phyloP scores from a whole-genome alignment of 1,140 invertebrate species.

The Spodoptera frugiperda region DNA sequence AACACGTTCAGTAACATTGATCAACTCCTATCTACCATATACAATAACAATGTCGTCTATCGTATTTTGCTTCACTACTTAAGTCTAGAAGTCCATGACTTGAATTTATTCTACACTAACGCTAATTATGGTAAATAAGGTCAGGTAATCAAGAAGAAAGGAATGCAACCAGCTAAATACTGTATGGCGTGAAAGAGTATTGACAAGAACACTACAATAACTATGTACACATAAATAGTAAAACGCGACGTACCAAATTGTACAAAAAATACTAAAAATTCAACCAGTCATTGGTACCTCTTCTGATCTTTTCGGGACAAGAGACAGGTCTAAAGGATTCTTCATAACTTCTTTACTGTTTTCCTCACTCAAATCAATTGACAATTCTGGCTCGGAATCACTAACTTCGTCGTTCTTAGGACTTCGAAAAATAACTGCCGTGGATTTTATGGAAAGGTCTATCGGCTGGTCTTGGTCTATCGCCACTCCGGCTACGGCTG shows the following conservation, averaged over 20 bases:
- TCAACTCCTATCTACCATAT: conserved; percentile 7
- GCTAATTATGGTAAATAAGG: conserved; percentile 48
- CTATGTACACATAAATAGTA: conserved; percentile 73
- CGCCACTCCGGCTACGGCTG: conserved; percentile 87
- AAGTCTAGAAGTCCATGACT: conserved; percentile 50
- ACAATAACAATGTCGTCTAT: conserved; percentile 30
- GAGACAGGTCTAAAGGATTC: conserved; percentile 90
- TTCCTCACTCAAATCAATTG: conserved; percentile 83
- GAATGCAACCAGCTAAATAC: conserved; percentile 82
- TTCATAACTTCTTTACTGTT: conserved; percentile 84
- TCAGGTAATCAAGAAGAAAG: conserved; percentile 77
- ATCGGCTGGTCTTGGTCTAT: conserved; percentile 91
- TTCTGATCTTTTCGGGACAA: conserved; percentile 84
- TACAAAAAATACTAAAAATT: conserved; percentile 52
- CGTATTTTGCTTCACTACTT: conserved; percentile 39
- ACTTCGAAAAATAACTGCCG: conserved; percentile 82
- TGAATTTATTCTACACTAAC: conserved; percentile 35
- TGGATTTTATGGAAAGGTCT: conserved; percentile 90
- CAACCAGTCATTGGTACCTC: conserved; percentile 84
- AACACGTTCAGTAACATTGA: conserved; percentile 24
- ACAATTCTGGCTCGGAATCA: conserved; percentile 82
- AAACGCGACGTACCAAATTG: conserved; percentile 54
- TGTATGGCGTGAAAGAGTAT: conserved; percentile 80
- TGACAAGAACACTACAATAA: conserved; percentile 55
- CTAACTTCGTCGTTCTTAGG: conserved; percentile 85